Evolutionary conservation across 2,888 invertebrate genomes (phyloP).

Genomic region (Apeira syringaria): DNA sequence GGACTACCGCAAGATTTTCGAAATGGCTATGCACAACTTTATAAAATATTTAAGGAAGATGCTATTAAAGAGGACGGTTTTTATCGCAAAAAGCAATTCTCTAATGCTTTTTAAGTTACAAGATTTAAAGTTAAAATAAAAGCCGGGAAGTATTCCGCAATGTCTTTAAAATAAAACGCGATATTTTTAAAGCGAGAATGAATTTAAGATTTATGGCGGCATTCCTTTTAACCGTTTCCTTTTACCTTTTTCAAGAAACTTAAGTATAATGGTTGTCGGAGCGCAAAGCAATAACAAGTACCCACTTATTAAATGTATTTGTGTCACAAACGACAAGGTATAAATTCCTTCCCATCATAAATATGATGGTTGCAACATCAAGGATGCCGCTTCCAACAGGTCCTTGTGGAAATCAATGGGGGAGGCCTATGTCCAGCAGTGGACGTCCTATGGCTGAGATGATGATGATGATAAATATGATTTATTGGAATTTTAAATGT

Average conservation of each 20-base stretch:
- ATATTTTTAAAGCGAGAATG: constrained; percentile 12
- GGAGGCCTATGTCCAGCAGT: too few species aligned
- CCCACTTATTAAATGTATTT: neutral
- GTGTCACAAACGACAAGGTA: neutral
- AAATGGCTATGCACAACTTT: too few species aligned
- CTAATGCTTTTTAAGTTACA: neutral
- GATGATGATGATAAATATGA: too few species aligned
- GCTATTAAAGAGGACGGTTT: too few species aligned
- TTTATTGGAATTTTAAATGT: too few species aligned
- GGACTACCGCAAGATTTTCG: too few species aligned
- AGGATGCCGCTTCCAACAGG: too few species aligned
- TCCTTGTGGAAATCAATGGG: too few species aligned
- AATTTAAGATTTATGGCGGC: constrained; percentile 17
- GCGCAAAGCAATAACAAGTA: neutral
- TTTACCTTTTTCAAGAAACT: constrained; percentile 9
- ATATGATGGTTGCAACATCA: too few species aligned
- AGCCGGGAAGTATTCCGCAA: constrained; percentile 2
- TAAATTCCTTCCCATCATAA: too few species aligned
- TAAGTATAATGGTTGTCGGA: constrained; percentile 13
- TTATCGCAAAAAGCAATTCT: neutral
- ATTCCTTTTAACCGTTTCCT: constrained; percentile 11
- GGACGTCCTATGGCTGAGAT: too few species aligned
- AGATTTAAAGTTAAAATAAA: constrained; percentile 8
- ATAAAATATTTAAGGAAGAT: too few species aligned
- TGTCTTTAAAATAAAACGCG: constrained; percentile 14